Evolutionary conservation across 2,888 invertebrate genomes (phyloP).

Genomic region (Agrypnus murinus): DNA sequence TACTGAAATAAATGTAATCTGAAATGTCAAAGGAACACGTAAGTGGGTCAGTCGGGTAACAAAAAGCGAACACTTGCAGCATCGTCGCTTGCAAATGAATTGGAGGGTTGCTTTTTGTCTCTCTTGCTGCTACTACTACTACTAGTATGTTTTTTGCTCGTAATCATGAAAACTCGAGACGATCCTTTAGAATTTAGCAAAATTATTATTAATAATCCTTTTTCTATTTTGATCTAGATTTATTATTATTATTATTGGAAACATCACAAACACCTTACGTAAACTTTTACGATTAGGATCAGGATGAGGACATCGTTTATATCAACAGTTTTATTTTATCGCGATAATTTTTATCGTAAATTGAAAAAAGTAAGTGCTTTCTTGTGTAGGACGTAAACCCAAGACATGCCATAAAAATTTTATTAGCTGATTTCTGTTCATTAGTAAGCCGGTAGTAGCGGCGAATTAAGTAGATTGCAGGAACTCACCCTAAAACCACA

Average conservation of each 20-base stretch:
- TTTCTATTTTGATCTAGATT: not conserved
- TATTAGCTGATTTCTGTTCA: conserved; percentile 16
- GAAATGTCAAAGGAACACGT: conserved; percentile 7
- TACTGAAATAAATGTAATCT: not conserved
- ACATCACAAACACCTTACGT: too few species aligned
- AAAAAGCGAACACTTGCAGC: conserved; percentile 23
- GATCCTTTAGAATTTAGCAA: not conserved
- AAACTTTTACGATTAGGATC: too few species aligned
- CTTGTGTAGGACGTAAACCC: not conserved
- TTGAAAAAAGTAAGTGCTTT: conserved; percentile 6
- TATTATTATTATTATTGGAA: not conserved
- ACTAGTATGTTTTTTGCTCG: conserved; percentile 9
- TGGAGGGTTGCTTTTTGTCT: conserved; percentile 8
- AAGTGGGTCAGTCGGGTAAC: conserved; percentile 13
- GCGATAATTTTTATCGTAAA: conserved; percentile 2
- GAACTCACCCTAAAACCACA: not conserved
- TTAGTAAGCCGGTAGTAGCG: not conserved
- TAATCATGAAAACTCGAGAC: not conserved
- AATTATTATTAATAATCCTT: not conserved
- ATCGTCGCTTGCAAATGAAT: conserved; percentile 24
- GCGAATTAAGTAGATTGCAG: conserved; percentile 6
- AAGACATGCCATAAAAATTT: conserved; percentile 4
- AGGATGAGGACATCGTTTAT: too few species aligned
- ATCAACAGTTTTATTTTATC: not conserved
- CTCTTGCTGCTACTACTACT: too few species aligned